These are phyloP conservation scores for Microchrysa polita DNA, from an alignment of 2,888 invertebrate genomes.

Conservation along the genomic window DNA sequence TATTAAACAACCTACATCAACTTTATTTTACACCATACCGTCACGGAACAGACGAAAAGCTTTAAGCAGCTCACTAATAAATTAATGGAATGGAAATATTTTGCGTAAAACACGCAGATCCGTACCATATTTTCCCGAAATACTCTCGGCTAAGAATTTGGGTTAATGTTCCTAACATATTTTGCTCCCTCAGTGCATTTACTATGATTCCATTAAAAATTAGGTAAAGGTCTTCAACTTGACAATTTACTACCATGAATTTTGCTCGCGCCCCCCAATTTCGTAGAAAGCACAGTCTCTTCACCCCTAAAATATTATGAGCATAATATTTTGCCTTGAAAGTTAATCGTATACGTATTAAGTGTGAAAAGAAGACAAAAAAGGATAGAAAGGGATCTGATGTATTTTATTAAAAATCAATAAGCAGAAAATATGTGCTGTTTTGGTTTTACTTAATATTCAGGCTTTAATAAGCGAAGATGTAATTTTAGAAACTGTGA, in stretches of 20 bases:
- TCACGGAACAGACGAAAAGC: too few relatives aligned
- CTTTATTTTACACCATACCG: too few relatives aligned
- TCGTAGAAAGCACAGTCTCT: neutral
- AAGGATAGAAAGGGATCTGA: neutral
- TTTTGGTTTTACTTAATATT: too few relatives aligned
- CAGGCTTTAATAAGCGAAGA: too few relatives aligned
- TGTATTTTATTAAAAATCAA: slow-evolving; percentile 7
- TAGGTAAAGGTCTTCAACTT: slow-evolving; percentile 1
- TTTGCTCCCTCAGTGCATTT: neutral
- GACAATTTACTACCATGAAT: neutral
- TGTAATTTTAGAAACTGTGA: too few relatives aligned
- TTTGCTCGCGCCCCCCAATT: neutral
- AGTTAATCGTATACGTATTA: neutral
- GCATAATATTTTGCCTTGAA: neutral
- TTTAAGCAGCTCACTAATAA: neutral
- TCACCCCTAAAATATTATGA: neutral
- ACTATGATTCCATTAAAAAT: neutral
- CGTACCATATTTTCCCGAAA: neutral
- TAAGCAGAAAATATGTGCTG: neutral
- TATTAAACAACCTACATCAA: too few relatives aligned
- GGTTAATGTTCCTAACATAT: neutral
- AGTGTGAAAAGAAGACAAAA: neutral
- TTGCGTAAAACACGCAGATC: neutral
- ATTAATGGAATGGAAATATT: neutral
- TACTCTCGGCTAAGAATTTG: neutral